Conservation (phyloP, 2,113 vertebrate genomes). For the Catharus minimus region DNA sequence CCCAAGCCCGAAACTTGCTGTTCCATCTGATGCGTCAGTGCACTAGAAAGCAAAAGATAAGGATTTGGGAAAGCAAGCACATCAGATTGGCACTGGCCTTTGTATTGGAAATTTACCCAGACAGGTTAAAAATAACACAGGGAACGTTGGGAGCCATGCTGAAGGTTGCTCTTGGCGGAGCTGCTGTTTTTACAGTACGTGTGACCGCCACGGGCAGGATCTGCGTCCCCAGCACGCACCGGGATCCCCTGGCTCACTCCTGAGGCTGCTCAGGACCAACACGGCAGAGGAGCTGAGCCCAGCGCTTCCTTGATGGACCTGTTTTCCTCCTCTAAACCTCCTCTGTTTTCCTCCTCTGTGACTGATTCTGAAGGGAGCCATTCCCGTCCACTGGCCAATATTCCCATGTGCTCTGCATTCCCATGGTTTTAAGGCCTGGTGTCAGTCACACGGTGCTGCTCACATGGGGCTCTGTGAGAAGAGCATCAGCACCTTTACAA, state of each 20-base stretch:
- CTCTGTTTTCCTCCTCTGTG: neutral
- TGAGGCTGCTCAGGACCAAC: neutral
- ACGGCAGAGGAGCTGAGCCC: neutral
- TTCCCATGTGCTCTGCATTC: fast-evolving
- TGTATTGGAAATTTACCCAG: conserved; percentile 46
- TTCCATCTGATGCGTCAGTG: neutral
- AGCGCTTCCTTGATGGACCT: neutral
- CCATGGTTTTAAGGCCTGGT: neutral
- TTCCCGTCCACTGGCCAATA: neutral
- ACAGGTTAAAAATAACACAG: conserved; percentile 50
- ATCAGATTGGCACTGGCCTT: conserved; percentile 17
- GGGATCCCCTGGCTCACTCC: neutral
- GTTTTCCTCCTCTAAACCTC: neutral
- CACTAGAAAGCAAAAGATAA: conserved; percentile 58
- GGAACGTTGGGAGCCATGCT: neutral
- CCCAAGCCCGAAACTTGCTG: neutral
- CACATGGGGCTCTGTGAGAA: fast-evolving
- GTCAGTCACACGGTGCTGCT: fast-evolving
- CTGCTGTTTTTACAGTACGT: neutral
- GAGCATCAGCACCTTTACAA: neutral
- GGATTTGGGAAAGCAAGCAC: neutral
- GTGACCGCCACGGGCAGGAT: neutral
- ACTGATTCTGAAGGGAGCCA: fast-evolving
- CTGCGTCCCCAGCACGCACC: neutral
- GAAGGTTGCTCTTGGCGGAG: conserved; percentile 27